A percentile compares a stretch with the other conserved stretches of the same genome.
These are phyloP conservation scores for Pionites leucogaster DNA, from an alignment of 2,113 vertebrate genomes.

Conservation along the genomic window DNA sequence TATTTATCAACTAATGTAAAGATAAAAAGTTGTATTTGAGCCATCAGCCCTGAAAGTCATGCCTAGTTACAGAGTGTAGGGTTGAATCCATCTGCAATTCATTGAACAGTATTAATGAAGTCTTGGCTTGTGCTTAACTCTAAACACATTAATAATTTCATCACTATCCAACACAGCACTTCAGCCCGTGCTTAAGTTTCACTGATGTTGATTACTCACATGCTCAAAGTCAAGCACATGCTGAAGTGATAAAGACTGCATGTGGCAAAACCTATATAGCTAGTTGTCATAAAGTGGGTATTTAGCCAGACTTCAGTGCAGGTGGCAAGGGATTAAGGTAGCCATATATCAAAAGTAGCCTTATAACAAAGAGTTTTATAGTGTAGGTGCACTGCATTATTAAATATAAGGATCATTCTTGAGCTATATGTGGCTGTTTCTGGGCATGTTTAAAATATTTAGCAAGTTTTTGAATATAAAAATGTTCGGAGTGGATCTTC, in stretches of 20 bases:
- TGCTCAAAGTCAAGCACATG: slow-evolving; percentile 58
- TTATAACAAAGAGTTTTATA: slow-evolving; percentile 14
- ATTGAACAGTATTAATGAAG: neutral
- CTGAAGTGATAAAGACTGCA: slow-evolving; percentile 47
- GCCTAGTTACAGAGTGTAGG: neutral
- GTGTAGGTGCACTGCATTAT: slow-evolving; percentile 37
- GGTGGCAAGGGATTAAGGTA: slow-evolving; percentile 48
- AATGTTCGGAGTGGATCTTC: slow-evolving; percentile 46
- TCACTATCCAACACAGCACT: slow-evolving; percentile 37
- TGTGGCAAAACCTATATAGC: slow-evolving; percentile 38
- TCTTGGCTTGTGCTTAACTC: slow-evolving; percentile 33
- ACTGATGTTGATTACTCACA: slow-evolving; percentile 53
- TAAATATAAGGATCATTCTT: slow-evolving; percentile 40
- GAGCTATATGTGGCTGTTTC: neutral
- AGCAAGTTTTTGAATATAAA: slow-evolving; percentile 55
- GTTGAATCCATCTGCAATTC: neutral
- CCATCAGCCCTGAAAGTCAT: neutral
- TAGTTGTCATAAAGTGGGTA: slow-evolving; percentile 16
- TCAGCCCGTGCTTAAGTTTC: slow-evolving; percentile 52
- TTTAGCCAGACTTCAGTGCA: slow-evolving; percentile 38
- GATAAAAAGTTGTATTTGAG: neutral
- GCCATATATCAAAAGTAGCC: slow-evolving; percentile 22
- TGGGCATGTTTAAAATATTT: slow-evolving; percentile 54
- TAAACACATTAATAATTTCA: slow-evolving; percentile 54
- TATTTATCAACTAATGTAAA: neutral